These are phyloP conservation scores for Tachyglossus aculeatus DNA, from an alignment of 2,797 vertebrate genomes.

Conservation along the genomic window DNA sequence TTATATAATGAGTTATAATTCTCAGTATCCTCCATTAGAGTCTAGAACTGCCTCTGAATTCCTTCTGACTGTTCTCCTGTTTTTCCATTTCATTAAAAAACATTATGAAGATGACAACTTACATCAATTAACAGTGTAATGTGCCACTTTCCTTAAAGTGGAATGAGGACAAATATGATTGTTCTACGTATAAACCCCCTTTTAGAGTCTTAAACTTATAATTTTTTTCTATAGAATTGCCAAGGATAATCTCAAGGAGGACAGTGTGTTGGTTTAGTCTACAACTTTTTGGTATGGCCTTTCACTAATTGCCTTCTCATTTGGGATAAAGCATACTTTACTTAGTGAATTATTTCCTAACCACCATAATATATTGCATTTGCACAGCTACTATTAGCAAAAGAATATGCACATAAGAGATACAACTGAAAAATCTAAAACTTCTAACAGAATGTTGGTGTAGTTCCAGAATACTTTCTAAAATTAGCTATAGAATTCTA, in stretches of 20 bases:
- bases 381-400: constrained; percentile 19
- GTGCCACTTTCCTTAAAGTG: too few relatives aligned
- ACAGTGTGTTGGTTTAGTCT: constrained; percentile 10
- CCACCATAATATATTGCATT: too few relatives aligned
- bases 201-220: constrained; percentile 33
- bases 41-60: too few relatives aligned
- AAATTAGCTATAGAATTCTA: constrained; percentile 1
- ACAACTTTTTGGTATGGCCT: too few relatives aligned
- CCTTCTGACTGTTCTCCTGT: too few relatives aligned
- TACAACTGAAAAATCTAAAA: not conserved
- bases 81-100: too few relatives aligned
- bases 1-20: too few relatives aligned
- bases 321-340: constrained; percentile 29
- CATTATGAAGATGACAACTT: too few relatives aligned
- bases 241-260: constrained; percentile 17
- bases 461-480: constrained; percentile 28
- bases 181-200: constrained; percentile 34
- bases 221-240: constrained; percentile 24
- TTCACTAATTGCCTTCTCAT: constrained; percentile 11
- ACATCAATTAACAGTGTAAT: too few relatives aligned
- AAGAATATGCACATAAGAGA: constrained; percentile 8
- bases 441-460: constrained; percentile 13
- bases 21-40: too few relatives aligned
- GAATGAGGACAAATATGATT: too few relatives aligned
- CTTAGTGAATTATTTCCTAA: constrained; percentile 22